Evolutionary conservation across 1,140 invertebrate species (phyloP), one percentile per base, ranked within the genome.

Genomic region (Drosophila seguyi): DNA sequence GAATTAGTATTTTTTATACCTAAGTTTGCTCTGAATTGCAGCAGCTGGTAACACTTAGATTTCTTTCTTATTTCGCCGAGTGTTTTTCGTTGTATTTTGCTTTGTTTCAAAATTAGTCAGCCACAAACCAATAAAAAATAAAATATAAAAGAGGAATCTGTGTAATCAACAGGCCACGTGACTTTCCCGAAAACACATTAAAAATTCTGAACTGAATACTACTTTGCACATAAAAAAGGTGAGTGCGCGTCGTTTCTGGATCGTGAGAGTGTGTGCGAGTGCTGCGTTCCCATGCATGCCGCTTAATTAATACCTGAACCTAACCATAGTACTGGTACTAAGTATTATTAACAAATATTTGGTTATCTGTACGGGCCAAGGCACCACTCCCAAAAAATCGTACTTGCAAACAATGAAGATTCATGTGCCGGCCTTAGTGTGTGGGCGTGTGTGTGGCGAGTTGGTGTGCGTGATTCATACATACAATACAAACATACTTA

Each of bases 381-480:
- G 53, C 47, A 65, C 67, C 81, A 85, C 85, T 81, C 86, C 85
- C 71, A 69, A 90, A 75, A 76, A 85, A 66, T 48, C 75, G 7
- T 58, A 62, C 60, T 62, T 60, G 16, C 52, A 52, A 68, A 67
- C 39, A 75, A 60, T 63, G 50, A 65, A 67, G 58, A 62, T 69
- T 77, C 61, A 78, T 79, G 76, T 85, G 78, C 85, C 85, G 86
- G 85, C 52, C 73, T 61, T 25, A 34, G 56, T 53, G 58, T 61
- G 39, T 44, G 69, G 50, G 44, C 25, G 18, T 47, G 38, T 65
- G 47, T 61, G 44, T 61, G n/a, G 66, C 36, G 63, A 38, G 36
- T 61, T 81, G 45, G 67, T 82, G 45, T 81, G 47, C 75, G 80
- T 88, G 84, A 87, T 81, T 88, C 84, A 88, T 88, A 22, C 50